Base-by-base conservation (phyloP, 2,113 vertebrate genomes). In the Clarias batrachus region DNA sequence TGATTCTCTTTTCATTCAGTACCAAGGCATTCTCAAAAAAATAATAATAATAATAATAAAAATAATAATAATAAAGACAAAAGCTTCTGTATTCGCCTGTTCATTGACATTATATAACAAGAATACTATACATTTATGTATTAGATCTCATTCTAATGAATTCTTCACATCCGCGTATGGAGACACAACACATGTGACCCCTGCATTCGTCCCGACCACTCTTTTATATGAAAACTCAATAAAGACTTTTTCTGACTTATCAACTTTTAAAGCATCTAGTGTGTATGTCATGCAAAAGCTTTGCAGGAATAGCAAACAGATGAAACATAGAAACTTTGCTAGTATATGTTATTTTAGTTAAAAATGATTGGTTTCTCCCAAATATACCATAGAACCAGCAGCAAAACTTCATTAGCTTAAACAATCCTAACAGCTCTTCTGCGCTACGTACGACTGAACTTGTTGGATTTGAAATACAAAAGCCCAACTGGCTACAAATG, bases 281-380 rank as follows among this genome's bases (percentile, higher is more conserved):
- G 77, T 84, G 76, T 85, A 85, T 78, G 66, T 77, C 89, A 90
- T 90, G 89, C 89, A 90, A 85, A 88, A 80, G 82, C 74, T 83
- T 76, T 81, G 85, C 80, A 77, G 68, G 86, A 85, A 78, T 57
- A 87, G 76, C 85, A 27, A 30, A 85, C 84, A 41, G 66, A 83
- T 87, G 87, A 90, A 89, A 87, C 76, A 68, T 59, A 56, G 77
- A 89, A 83, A 84, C 23, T 25, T 85, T 63, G 48, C 30, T 83
- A 85, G 68, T 65, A 86, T 80, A 85, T 74, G 37, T 71, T 3
- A 30, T 65, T 83, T 82, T 76, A 89, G 77, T 87, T n/a, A 76
- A 83, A 88, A 73, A 17, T 76, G 48, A 77, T 74, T 14, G 10
- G 70, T 60, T 81, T 86, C 83, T 78, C 27, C 30, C 25, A 70